Evolutionary conservation across 2,797 vertebrate species (phyloP).

Genomic region (Pantherophis alleghaniensis): DNA sequence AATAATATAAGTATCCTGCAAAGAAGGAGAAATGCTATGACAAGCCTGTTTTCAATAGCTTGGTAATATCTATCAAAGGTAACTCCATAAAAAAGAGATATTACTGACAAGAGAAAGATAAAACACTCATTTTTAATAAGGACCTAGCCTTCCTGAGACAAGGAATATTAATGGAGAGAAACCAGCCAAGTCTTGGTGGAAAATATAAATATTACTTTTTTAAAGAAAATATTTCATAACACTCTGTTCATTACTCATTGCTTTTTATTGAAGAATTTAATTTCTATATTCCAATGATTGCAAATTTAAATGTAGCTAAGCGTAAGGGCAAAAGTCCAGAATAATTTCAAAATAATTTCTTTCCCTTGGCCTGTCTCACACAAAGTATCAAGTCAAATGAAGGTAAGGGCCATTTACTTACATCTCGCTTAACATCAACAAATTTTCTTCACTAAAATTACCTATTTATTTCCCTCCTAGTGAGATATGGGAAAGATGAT

Average conservation of each 20-base stretch:
- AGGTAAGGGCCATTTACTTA: background rate
- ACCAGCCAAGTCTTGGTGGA: background rate
- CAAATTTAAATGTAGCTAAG: background rate
- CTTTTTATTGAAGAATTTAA: background rate
- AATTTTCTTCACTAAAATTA: background rate
- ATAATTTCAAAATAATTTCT: background rate
- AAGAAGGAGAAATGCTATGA: background rate
- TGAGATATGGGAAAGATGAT: background rate
- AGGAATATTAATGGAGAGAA: background rate
- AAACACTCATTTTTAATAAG: background rate
- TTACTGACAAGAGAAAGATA: background rate
- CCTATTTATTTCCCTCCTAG: background rate
- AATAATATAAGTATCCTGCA: background rate
- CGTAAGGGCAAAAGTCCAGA: background rate
- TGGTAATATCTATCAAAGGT: background rate
- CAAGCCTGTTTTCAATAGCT: background rate
- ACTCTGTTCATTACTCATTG: background rate
- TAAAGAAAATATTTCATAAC: background rate
- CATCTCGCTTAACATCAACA: background rate
- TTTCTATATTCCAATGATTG: background rate
- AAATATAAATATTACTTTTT: background rate
- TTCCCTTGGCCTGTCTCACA: background rate
- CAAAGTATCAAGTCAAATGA: background rate
- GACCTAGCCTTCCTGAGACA: background rate
- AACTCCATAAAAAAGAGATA: background rate